These are phyloP conservation scores for Agelastica alni DNA, from an alignment of 2,888 invertebrate species.

Conservation along the genomic window DNA sequence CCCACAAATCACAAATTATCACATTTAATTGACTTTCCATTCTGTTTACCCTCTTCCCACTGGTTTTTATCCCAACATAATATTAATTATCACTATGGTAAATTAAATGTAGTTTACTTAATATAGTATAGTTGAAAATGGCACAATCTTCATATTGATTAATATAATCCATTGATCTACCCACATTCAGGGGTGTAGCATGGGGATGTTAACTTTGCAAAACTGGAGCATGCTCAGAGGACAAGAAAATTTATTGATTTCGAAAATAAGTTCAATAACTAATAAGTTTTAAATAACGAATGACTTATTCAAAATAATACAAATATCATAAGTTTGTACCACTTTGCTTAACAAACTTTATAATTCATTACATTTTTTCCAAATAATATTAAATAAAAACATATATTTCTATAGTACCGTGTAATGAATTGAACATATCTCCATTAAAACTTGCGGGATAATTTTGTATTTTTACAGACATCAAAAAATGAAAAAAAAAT, in stretches of 20 bases:
- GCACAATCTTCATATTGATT: slow-evolving; percentile 49
- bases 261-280: slow-evolving; percentile 13
- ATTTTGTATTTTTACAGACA: background rate
- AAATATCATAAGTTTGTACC: background rate
- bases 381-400: slow-evolving; percentile 1
- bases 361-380: too few species aligned
- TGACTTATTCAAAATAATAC: background rate
- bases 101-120: slow-evolving; percentile 11
- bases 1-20: slow-evolving; percentile 47
- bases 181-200: slow-evolving; percentile 46
- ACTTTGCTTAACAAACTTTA: background rate
- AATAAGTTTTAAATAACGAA: slow-evolving; percentile 1
- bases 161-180: slow-evolving; percentile 51
- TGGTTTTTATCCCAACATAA: slow-evolving; percentile 14
- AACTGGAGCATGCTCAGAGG: slow-evolving; percentile 32
- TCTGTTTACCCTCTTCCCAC: slow-evolving; percentile 26
- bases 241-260: slow-evolving; percentile 31
- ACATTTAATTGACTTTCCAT: slow-evolving; percentile 45
- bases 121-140: slow-evolving; percentile 26
- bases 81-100: slow-evolving; percentile 11
- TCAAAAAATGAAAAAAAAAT: background rate
- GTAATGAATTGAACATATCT: slow-evolving; percentile 10
- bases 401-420: slow-evolving; percentile 17
- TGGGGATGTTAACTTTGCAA: slow-evolving; percentile 38
- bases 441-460: slow-evolving; percentile 1